Base-by-base conservation (phyloP, 1,140 invertebrate species). In the Zaprionus tsacasi region DNA sequence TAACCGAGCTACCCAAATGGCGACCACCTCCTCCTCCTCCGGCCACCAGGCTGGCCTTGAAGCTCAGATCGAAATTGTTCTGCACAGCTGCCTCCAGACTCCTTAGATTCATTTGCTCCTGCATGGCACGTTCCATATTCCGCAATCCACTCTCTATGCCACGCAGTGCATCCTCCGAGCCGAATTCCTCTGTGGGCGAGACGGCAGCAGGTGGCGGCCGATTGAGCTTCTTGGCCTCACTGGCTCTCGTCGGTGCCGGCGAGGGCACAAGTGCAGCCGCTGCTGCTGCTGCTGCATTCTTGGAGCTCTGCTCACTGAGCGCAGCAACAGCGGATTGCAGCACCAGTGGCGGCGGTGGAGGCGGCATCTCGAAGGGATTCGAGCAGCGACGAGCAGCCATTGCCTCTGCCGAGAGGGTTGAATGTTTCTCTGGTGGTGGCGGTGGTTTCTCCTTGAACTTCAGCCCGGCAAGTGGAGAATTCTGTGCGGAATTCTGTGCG, bases 111-210 rank as follows among this genome's bases (percentile, higher is more conserved):
- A 93, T 92, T 61, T 93, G 92, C 64, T 93, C 92, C 67, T 92
- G 92, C 92, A 93, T 93, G 56, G 92, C 92, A 6, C 92, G 79
- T 54, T 93, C 92, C 92, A 93, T 93, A 55, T 93, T 93, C 5
- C 91, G 80, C 12, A 93, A 59, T 1, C 92, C 92, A 52, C 92
- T 92, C 56, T 93, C 92, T 12, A 93, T 93, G 13, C 92, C 92
- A 0, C 92, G 79, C 50, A 93, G 55, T 5, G 92, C 92, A 71
- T 93, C 92, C 65, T 93, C 92, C 7, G 92, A 93, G 2, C 92
- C 92, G 13, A 92, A 92, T 21, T 92, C 92, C 45, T 93, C 92
- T 1, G 79, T 91, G 30, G 92, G 92, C 7, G 92, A 92, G 1
- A 81, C 56, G 1, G 79, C 59, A 21, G 43, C 13, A 0, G 67